Evolutionary conservation across 2,888 invertebrate genomes (phyloP).

Genomic region (Tuta absoluta): DNA sequence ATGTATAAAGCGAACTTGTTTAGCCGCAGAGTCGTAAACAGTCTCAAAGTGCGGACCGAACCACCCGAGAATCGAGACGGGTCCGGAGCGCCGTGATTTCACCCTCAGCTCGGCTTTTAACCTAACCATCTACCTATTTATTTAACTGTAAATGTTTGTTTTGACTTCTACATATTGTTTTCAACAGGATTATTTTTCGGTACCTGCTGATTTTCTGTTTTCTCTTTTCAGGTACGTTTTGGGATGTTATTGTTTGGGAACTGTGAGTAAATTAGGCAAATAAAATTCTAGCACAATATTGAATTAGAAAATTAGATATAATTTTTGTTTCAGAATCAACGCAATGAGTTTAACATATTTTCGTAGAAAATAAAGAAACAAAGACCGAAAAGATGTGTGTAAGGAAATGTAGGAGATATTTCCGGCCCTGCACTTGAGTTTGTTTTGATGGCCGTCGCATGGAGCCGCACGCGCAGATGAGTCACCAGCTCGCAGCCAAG

Average conservation of each 20-base stretch:
- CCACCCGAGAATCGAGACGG: conserved; percentile 13
- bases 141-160: conserved; percentile 24
- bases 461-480: conserved; percentile 74
- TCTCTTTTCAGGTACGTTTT: conserved; percentile 9
- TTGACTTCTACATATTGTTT: conserved; percentile 5
- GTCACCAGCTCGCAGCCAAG: conserved; percentile 61
- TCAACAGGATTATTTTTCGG: conserved; percentile 16
- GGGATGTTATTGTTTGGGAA: not conserved
- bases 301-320: not conserved
- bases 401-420: not conserved
- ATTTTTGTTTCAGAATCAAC: conserved; percentile 7
- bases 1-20: conserved; percentile 55
- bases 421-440: conserved; percentile 25
- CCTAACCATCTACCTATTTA: conserved; percentile 38
- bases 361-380: not conserved
- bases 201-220: conserved; percentile 10
- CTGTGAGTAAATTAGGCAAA: conserved; percentile 7
- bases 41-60: conserved; percentile 40
- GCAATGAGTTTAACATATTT: not conserved
- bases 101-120: conserved; percentile 38
- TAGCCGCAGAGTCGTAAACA: conserved; percentile 50
- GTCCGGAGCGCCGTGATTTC: conserved; percentile 41
- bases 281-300: not conserved
- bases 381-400: not conserved
- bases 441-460: conserved; percentile 65